Base-by-base conservation (phyloP, 1,140 invertebrate genomes). In the Zaprionus davidi region DNA sequence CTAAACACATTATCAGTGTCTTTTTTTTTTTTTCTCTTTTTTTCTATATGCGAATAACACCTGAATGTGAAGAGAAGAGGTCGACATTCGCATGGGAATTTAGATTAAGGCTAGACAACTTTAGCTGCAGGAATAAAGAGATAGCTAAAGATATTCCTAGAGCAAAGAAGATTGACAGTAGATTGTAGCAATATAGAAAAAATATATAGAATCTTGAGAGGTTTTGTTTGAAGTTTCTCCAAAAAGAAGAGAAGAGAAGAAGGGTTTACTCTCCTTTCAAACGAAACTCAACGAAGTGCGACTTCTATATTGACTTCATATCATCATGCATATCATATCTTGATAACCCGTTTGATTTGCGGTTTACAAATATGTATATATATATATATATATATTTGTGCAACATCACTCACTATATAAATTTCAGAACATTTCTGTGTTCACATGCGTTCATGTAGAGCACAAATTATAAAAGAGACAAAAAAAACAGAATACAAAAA, bases 1-100 rank as follows among this genome's bases (percentile, higher is more conserved):
- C 24, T 46, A 67, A 36, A n/a, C 51, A 5, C 22, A 31, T 44
- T 57, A 57, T 44, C 51, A 56, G 36, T 11, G 41, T 46, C n/a
- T 17, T 46, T 26, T n/a, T 26, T 44, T 1, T 20, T 15, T 13
- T 28, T 1, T 20, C 22, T 15, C 3, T 17, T 59, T 7, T 22
- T 24, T 17, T 9, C 17, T 22, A 51, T 51, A 46, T 17, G n/a
- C 41, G 41, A 46, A 46, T 11, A 46, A 46, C 41, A 46, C 41
- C 41, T 46, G 41, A 46, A 20, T 2, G 4, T 26, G 24, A 17
- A 15, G 13, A 15, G 5, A n/a, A 41, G n/a, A n/a, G 41, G 41
- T 46, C 41, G 41, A 46, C 1, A n/a, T 3, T 46, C 41, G 41
- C 6, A 3, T n/a, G 2, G 15, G 15, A n/a, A 41, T 41, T n/a